Conservation (phyloP, 2,888 invertebrate species). For the Hypomecis atomaria region DNA sequence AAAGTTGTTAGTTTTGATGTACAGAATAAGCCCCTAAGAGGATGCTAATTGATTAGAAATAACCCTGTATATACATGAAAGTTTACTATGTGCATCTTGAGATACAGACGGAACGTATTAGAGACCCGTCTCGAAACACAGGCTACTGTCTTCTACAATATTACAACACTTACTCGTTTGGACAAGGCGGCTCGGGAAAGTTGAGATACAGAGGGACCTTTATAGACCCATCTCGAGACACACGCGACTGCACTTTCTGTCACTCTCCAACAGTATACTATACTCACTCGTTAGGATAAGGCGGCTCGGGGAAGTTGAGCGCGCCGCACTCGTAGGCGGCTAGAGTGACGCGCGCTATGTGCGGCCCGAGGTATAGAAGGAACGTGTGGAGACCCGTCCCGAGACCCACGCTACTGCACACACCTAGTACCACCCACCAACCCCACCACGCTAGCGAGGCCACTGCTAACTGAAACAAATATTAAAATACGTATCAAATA, state of each 20-base stretch:
- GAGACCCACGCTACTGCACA: constrained; percentile 98
- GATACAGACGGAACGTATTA: no score
- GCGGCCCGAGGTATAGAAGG: constrained; percentile 98
- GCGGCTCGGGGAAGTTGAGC: constrained; percentile 98
- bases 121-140: no score
- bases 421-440: constrained; percentile 97
- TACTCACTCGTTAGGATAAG: constrained; percentile 97
- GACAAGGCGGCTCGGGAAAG: constrained; percentile 99
- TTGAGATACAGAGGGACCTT: no score
- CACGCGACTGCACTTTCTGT: constrained; percentile 96
- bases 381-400: constrained; percentile 99
- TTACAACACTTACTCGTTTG: constrained; percentile 91
- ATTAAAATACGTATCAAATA: no score
- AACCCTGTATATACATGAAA: no score
- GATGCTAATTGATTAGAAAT: no score
- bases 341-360: constrained; percentile 98
- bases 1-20: no score
- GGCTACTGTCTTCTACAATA: no score
- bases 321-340: constrained; percentile 99
- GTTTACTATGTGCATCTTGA: no score
- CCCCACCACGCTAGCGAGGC: constrained; percentile 88
- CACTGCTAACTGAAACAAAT: constrained; percentile 57
- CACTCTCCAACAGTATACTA: constrained; percentile 70
- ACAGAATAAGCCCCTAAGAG: no score
- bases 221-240: no score